Evolutionary conservation across 2,888 invertebrate species (phyloP), one percentile per base, ranked within the genome.

Genomic region (Galerucella nymphaeae): DNA sequence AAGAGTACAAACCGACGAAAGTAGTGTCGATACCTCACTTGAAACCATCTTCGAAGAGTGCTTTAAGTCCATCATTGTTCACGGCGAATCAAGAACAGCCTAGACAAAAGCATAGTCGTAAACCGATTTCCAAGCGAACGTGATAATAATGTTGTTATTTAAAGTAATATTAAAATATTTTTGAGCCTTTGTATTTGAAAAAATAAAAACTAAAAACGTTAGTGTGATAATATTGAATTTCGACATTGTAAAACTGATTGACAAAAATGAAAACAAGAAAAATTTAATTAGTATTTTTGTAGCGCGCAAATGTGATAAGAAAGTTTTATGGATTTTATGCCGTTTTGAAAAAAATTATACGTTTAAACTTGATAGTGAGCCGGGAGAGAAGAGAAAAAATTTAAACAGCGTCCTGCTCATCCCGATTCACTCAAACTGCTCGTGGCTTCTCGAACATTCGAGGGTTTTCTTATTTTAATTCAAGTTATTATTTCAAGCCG

Each of bases 1-100:
- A 91, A 84, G 91, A 91, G 75, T 91, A 91, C 84, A 89, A 88
- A 81, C 88, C 90, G 68, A 89, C 90, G 76, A 93, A 92, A 86
- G 87, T 88, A 53, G 89, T 93, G 57, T 88, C 90, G 82, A 90
- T 91, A 70, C 86, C 89, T 4, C 80, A 85, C 68, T 85, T 91
- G 76, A 86, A 89, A 10, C 86, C 87, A 11, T 84, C 86, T 74
- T 87, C 89, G 14, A 90, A 90, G 83, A 89, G 88, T 78, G 80
- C 85, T 45, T 85, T 91, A 38, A 89, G 87, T 82, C 89, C 89
- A 72, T 88, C 89, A 83, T 89, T 90, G 80, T 87, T 86, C 81
- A 86, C 83, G 73, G 71, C 73, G 76, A 50, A 80, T 83, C 66
- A 68, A 2, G 74, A 73, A 42, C 84, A 68, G 42, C 84, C 82